phyloP scores from a whole-genome alignment of 2,888 invertebrate genomes.

The Steinernema carpocapsae region DNA sequence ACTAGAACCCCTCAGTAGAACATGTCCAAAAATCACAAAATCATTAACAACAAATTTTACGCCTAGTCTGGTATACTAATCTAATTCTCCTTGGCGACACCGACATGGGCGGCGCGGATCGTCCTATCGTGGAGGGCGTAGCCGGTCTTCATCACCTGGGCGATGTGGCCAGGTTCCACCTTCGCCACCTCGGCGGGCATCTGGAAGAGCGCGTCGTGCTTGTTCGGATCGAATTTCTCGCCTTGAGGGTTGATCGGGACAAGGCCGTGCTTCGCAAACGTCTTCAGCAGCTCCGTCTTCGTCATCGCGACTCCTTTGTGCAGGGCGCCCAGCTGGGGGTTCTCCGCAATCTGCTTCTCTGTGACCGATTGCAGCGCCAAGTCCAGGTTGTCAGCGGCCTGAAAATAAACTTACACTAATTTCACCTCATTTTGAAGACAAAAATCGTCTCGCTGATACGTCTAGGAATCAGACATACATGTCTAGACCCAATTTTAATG shows the following conservation, averaged over 20 bases:
- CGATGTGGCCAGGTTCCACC: constrained; percentile 81
- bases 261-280: constrained; percentile 87
- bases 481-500: too few relatives aligned
- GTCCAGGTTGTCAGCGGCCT: constrained; percentile 63
- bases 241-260: constrained; percentile 82
- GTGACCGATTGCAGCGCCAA: constrained; percentile 60
- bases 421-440: too few relatives aligned
- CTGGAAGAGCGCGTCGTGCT: constrained; percentile 93
- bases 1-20: constrained; percentile 20
- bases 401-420: constrained; percentile 24
- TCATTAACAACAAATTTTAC: not conserved
- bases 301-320: constrained; percentile 66
- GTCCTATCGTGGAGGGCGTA: constrained; percentile 92
- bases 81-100: constrained; percentile 74
- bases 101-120: constrained; percentile 92
- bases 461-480: too few relatives aligned
- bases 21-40: not conserved
- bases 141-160: constrained; percentile 91
- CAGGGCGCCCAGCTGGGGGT: constrained; percentile 53
- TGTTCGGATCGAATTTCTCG: constrained; percentile 93
- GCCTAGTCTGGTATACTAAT: too few relatives aligned
- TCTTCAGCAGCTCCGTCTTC: constrained; percentile 74
- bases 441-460: too few relatives aligned
- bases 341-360: constrained; percentile 50
- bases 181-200: constrained; percentile 73